Evolutionary conservation across 1,140 invertebrate species (phyloP).

Genomic region (Drosophila tristis): DNA sequence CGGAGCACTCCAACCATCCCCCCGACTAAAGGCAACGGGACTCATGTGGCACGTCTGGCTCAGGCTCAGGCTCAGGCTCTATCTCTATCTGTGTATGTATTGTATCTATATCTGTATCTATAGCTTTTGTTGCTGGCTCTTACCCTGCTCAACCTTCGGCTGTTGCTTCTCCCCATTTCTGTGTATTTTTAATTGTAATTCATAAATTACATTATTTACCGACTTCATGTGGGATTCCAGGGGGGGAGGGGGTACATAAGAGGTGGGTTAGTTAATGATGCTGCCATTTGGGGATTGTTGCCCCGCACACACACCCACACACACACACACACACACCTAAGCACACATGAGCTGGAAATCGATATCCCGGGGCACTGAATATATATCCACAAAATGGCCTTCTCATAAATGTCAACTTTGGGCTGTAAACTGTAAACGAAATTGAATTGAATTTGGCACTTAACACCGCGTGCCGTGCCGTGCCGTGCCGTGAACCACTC

Average conservation of each 20-base stretch:
- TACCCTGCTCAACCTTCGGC: no score
- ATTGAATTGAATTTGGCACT: conserved; percentile 72
- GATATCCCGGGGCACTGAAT: conserved; percentile 8
- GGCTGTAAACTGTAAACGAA: conserved; percentile 40
- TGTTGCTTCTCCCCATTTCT: conserved; percentile 5
- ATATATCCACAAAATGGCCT: conserved; percentile 28
- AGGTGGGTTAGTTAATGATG: conserved; percentile 51
- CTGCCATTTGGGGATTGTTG: conserved; percentile 35
- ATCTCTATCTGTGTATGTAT: background rate
- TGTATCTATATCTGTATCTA: no score
- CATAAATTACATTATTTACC: conserved; percentile 70
- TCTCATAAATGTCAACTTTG: conserved; percentile 50
- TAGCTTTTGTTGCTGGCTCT: background rate
- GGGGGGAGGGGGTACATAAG: background rate
- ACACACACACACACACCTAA: no score
- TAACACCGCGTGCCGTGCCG: conserved; percentile 20
- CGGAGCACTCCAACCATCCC: conserved; percentile 16
- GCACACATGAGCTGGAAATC: conserved; percentile 20
- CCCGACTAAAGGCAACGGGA: conserved; percentile 9
- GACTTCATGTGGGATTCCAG: background rate
- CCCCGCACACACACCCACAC: no score
- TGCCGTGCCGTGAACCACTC: no score
- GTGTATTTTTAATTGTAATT: conserved; percentile 73
- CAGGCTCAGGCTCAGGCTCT: background rate
- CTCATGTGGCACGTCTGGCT: conserved; percentile 29